Evolutionary conservation across 2,113 vertebrate species (phyloP).

Genomic region (Hippocampus abdominalis): DNA sequence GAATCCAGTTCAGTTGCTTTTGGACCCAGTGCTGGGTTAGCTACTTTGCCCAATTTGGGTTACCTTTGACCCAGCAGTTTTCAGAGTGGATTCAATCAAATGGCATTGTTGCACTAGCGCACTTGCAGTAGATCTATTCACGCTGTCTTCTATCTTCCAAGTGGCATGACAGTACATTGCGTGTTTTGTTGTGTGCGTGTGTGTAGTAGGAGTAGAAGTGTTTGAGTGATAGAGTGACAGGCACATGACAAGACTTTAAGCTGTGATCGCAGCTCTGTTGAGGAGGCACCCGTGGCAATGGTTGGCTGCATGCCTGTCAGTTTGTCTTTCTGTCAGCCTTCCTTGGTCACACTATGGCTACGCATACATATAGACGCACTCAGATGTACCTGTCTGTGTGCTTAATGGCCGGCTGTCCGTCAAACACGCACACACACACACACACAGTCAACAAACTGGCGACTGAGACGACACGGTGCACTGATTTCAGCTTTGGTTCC

Average conservation of each 20-base stretch:
- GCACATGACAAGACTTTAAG: slow-evolving; percentile 56
- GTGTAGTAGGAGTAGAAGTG: background rate
- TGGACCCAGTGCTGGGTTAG: too few species aligned
- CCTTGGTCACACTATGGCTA: slow-evolving; percentile 32
- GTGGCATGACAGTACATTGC: background rate
- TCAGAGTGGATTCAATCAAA: background rate
- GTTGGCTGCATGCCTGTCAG: slow-evolving; percentile 58
- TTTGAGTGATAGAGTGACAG: slow-evolving; percentile 60
- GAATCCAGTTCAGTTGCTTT: too few species aligned
- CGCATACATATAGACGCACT: slow-evolving; percentile 23
- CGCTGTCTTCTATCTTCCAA: background rate
- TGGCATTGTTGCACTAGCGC: background rate
- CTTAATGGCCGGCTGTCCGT: slow-evolving; percentile 55
- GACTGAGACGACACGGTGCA: slow-evolving; percentile 48
- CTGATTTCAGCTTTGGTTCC: slow-evolving; percentile 72
- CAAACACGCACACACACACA: slow-evolving; percentile 3
- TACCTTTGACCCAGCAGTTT: too few species aligned
- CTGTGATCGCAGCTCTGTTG: slow-evolving; percentile 61
- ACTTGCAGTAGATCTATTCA: background rate
- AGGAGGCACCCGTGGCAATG: slow-evolving; percentile 48
- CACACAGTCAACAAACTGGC: slow-evolving; percentile 45
- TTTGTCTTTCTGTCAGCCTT: slow-evolving; percentile 53
- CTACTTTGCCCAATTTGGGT: too few species aligned
- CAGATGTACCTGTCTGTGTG: slow-evolving; percentile 36
- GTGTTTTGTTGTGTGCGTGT: background rate